These are phyloP conservation scores for Cirrhinus molitorella DNA, from an alignment of 2,797 vertebrate genomes.

Conservation along the genomic window DNA sequence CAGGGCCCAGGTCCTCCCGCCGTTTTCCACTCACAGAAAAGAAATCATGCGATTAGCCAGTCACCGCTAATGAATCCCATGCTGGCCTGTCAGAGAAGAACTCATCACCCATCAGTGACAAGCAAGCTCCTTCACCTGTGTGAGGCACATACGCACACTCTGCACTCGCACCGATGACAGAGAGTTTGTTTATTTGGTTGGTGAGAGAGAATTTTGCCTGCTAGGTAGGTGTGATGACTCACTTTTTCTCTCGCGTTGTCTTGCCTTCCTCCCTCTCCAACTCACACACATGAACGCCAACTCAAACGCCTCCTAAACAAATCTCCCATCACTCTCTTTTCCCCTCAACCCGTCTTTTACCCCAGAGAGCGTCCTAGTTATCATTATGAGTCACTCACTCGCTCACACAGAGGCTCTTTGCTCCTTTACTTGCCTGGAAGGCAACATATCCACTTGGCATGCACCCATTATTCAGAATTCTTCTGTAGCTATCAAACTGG, in stretches of 20 bases:
- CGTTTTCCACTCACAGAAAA: slow-evolving; percentile 56
- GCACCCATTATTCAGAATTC: slow-evolving; percentile 31
- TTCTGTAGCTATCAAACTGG: slow-evolving; percentile 4
- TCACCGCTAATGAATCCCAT: slow-evolving; percentile 64
- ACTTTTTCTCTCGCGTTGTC: slow-evolving; percentile 27
- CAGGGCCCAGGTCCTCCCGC: slow-evolving; percentile 60
- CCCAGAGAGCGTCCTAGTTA: slow-evolving; percentile 37
- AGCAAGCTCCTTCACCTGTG: slow-evolving; percentile 43
- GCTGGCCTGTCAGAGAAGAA: slow-evolving; percentile 33
- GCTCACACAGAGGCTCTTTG: slow-evolving; percentile 28
- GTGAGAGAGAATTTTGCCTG: slow-evolving; percentile 22
- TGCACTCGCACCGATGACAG: slow-evolving; percentile 15
- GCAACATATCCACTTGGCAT: slow-evolving; percentile 34
- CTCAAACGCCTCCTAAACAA: slow-evolving; percentile 31
- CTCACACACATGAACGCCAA: slow-evolving; percentile 31
- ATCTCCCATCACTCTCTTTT: slow-evolving; percentile 40
- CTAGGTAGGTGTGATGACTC: slow-evolving; percentile 38
- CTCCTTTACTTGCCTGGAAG: slow-evolving; percentile 42
- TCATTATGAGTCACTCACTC: slow-evolving; percentile 41
- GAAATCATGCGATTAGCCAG: slow-evolving; percentile 58
- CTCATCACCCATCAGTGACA: slow-evolving; percentile 40
- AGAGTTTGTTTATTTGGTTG: slow-evolving; percentile 39
- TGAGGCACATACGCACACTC: slow-evolving; percentile 8
- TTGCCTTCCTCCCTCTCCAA: not conserved
- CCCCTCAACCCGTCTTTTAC: slow-evolving; percentile 32